These are phyloP conservation scores for Lingula anatina DNA, from an alignment of 2,888 invertebrate genomes.

Conservation along the genomic window DNA sequence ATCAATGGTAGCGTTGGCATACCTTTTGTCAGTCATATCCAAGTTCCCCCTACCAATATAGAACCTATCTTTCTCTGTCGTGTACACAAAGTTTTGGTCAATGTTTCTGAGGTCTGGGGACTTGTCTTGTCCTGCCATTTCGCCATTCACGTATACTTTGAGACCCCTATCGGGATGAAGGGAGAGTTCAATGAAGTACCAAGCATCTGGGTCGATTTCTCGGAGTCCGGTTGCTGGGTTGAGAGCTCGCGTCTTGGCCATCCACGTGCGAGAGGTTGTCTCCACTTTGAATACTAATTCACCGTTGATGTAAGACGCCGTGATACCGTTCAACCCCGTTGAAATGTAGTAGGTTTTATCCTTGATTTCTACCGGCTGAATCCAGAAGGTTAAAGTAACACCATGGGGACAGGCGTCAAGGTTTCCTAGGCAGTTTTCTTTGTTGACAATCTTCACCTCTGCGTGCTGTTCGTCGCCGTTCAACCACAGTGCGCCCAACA, in stretches of 20 bases:
- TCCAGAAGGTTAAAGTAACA: slow-evolving; percentile 27
- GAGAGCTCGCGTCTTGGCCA: slow-evolving; percentile 17
- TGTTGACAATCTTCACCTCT: slow-evolving; percentile 25
- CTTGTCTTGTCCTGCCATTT: slow-evolving; percentile 15
- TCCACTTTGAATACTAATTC: slow-evolving; percentile 25
- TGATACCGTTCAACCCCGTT: slow-evolving; percentile 34
- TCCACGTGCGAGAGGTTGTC: slow-evolving; percentile 23
- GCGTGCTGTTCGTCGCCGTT: slow-evolving; percentile 22
- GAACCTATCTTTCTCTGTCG: slow-evolving; percentile 14
- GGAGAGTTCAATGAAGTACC: slow-evolving; percentile 45
- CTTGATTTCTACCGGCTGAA: slow-evolving; percentile 21
- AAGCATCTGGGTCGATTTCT: slow-evolving; percentile 19
- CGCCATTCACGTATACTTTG: slow-evolving; percentile 28
- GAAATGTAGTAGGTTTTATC: slow-evolving; percentile 40
- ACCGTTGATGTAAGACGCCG: slow-evolving; percentile 31
- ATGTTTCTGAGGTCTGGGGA: not conserved
- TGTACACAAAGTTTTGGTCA: too few relatives aligned
- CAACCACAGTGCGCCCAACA: slow-evolving; percentile 25
- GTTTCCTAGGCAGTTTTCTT: slow-evolving; percentile 33
- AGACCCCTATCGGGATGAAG: slow-evolving; percentile 38
- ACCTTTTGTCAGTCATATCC: slow-evolving; percentile 15
- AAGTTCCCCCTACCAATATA: slow-evolving; percentile 28
- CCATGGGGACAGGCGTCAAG: slow-evolving; percentile 35
- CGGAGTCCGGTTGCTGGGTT: slow-evolving; percentile 19
- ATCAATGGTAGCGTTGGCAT: slow-evolving; percentile 39